phyloP scores from a whole-genome alignment of 2,888 invertebrate species.

The Fabriciana adippe region DNA sequence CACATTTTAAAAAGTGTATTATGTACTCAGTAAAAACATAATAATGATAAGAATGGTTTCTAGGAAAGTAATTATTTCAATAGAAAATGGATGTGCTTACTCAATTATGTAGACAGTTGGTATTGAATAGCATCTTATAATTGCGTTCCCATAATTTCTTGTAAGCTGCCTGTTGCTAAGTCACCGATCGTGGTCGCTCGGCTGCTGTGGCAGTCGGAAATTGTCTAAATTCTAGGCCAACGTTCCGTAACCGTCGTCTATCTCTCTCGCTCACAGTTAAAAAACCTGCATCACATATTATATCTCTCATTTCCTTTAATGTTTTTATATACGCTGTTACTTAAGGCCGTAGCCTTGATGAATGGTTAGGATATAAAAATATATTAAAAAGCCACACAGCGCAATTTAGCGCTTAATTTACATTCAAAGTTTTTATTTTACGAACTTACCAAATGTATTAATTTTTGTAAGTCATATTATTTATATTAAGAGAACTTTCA shows the following conservation, averaged over 20 bases:
- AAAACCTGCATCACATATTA: conserved; percentile 29
- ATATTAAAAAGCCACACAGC: not conserved
- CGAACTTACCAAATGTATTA: too few relatives aligned
- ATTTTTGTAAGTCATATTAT: too few relatives aligned
- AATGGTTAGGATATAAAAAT: conserved; percentile 15
- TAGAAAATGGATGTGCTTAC: too few relatives aligned
- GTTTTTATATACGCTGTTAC: conserved; percentile 20
- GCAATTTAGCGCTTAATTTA: not conserved
- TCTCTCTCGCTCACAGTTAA: conserved; percentile 56
- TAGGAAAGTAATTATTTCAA: too few relatives aligned
- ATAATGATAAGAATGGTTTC: too few relatives aligned
- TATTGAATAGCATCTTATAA: conserved; percentile 5
- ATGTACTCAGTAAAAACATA: too few relatives aligned
- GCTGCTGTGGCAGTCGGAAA: conserved; percentile 66
- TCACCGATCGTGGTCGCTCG: conserved; percentile 39
- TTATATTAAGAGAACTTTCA: too few relatives aligned
- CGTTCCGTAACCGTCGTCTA: conserved; percentile 51
- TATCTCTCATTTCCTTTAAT: conserved; percentile 23
- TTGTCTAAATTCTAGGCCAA: conserved; percentile 77
- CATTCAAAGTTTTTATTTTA: not conserved
- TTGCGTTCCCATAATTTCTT: conserved; percentile 19
- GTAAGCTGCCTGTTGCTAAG: conserved; percentile 50
- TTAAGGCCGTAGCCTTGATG: conserved; percentile 15
- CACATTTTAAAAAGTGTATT: not conserved
- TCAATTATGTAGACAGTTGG: not conserved